Evolutionary conservation across 2,797 vertebrate species (phyloP).

Genomic region (Lindbergichthys nudifrons): DNA sequence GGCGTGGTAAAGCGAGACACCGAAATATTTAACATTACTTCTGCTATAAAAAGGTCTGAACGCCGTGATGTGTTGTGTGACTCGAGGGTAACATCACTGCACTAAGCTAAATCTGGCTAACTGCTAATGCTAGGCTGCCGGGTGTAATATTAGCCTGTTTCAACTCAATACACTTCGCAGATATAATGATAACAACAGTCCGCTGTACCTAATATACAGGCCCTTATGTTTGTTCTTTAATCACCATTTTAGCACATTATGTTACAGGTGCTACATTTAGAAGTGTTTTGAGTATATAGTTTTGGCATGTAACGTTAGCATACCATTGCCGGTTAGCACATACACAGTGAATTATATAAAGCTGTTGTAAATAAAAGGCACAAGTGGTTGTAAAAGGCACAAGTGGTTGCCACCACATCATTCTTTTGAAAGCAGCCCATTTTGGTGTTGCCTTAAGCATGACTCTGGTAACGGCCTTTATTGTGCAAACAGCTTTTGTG

Average conservation of each 20-base stretch:
- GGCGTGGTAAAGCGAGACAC: neutral
- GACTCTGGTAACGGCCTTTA: neutral
- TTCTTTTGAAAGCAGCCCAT: neutral
- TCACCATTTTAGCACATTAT: neutral
- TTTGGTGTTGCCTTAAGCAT: neutral
- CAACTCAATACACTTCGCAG: slow-evolving; percentile 2
- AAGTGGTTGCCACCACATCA: neutral
- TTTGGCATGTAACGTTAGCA: slow-evolving; percentile 43
- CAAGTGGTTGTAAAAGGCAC: neutral
- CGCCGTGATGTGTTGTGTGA: neutral
- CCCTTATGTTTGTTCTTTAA: slow-evolving; percentile 7
- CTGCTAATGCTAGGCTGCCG: slow-evolving; percentile 28
- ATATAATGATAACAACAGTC: neutral
- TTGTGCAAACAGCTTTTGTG: slow-evolving; percentile 27
- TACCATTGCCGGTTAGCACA: slow-evolving; percentile 21
- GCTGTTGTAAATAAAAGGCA: slow-evolving; percentile 37
- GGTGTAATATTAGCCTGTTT: slow-evolving; percentile 14
- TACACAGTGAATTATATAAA: slow-evolving; percentile 42
- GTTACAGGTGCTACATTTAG: slow-evolving; percentile 46
- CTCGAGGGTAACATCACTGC: neutral
- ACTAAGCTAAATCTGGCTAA: slow-evolving; percentile 56
- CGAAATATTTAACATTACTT: neutral
- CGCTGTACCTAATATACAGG: neutral
- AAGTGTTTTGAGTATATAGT: slow-evolving; percentile 50
- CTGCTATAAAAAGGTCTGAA: neutral